Evolutionary conservation across 2,113 vertebrate species (phyloP).

Genomic region (Hypocryptadius cinnamomeus): DNA sequence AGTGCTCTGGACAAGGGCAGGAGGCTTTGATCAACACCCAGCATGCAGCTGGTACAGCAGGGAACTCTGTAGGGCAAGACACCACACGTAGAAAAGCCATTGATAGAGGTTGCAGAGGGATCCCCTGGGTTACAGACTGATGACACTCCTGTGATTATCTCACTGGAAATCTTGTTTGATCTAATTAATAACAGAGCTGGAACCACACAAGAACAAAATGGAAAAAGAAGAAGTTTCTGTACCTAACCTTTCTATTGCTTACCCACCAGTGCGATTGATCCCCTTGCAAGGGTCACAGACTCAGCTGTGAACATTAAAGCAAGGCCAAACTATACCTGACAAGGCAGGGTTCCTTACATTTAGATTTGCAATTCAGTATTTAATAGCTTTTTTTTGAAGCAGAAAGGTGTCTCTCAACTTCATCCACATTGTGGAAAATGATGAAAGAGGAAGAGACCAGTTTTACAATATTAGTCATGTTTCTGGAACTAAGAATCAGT

Average conservation of each 20-base stretch:
- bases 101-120: background rate
- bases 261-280: background rate
- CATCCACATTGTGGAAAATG: background rate
- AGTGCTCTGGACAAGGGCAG: background rate
- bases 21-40: background rate
- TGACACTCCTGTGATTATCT: background rate
- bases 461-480: background rate
- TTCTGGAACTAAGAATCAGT: background rate
- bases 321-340: background rate
- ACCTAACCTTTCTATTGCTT: background rate
- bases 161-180: background rate
- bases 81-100: background rate
- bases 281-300: rapidly evolving
- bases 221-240: background rate
- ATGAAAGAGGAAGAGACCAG: background rate
- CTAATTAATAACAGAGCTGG: background rate
- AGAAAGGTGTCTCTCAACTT: background rate
- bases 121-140: background rate
- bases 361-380: background rate
- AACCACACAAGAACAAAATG: background rate
- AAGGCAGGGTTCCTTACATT: background rate
- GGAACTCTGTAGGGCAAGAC: background rate
- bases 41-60: rapidly evolving
- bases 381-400: background rate
- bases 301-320: background rate